phyloP scores from a whole-genome alignment of 2,888 invertebrate genomes.

The Polyommatus icarus region DNA sequence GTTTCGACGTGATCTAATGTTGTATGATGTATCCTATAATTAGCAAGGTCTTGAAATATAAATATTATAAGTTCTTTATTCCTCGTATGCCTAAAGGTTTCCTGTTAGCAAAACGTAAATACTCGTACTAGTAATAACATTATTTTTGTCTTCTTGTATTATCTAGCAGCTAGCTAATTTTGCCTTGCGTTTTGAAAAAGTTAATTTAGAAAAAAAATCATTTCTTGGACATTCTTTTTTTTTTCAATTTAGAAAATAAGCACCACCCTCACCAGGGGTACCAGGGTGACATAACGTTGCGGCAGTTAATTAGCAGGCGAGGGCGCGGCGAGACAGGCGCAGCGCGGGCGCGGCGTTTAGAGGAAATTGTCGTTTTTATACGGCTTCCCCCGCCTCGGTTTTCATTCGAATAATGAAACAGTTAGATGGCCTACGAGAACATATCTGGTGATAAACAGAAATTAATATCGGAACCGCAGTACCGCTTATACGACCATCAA shows the following conservation, averaged over 20 bases:
- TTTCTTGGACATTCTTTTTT: constrained; percentile 37
- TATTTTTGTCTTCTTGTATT: background rate
- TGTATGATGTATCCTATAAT: background rate
- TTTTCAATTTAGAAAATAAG: constrained; percentile 55
- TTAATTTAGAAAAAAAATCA: constrained; percentile 25
- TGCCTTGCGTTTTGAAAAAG: constrained; percentile 10
- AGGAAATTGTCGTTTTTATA: constrained; percentile 81
- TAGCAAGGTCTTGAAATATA: background rate
- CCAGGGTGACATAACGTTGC: constrained; percentile 78
- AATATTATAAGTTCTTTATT: background rate
- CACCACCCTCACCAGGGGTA: constrained; percentile 67
- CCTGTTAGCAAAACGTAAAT: background rate
- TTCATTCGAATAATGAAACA: constrained; percentile 73
- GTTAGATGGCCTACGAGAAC: constrained; percentile 73
- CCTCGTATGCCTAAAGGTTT: background rate
- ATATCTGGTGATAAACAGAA: constrained; percentile 71
- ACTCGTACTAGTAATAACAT: background rate
- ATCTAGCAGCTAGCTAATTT: background rate
- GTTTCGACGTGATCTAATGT: background rate
- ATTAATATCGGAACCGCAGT: constrained; percentile 60
- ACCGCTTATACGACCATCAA: constrained; percentile 39
- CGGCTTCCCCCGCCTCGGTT: constrained; percentile 63
- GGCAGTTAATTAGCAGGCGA: constrained; percentile 76
- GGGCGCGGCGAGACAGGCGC: constrained; percentile 76
- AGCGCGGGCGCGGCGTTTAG: constrained; percentile 77